These are phyloP conservation scores for Crotalus viridis DNA, from an alignment of 2,113 vertebrate genomes.

Conservation along the genomic window DNA sequence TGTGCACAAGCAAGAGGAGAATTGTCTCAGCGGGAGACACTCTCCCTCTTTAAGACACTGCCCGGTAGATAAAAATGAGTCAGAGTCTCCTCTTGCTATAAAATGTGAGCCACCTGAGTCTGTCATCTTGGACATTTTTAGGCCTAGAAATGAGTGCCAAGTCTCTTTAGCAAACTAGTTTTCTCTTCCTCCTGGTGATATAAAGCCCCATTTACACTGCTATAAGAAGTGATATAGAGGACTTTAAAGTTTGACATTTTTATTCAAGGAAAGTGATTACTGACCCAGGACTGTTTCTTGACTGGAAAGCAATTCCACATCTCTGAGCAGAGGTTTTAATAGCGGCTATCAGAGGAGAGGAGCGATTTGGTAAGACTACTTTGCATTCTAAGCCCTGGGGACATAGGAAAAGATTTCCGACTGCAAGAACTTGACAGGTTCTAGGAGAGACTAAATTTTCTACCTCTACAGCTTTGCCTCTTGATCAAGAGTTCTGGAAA, in stretches of 20 bases:
- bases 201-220: slow-evolving; percentile 16
- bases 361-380: background rate
- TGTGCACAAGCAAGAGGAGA: background rate
- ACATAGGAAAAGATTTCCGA: background rate
- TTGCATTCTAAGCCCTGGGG: background rate
- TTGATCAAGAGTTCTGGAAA: background rate
- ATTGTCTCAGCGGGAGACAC: background rate
- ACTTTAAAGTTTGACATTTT: slow-evolving; percentile 28
- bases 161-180: background rate
- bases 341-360: background rate
- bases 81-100: slow-evolving; percentile 16
- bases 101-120: slow-evolving; percentile 8
- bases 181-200: slow-evolving; percentile 9
- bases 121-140: background rate
- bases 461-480: background rate
- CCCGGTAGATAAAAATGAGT: slow-evolving; percentile 12
- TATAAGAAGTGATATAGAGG: slow-evolving; percentile 14
- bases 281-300: slow-evolving; percentile 14
- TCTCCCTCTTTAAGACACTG: slow-evolving; percentile 24
- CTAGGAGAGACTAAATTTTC: background rate
- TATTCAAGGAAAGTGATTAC: slow-evolving; percentile 29
- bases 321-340: background rate
- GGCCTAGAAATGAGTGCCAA: background rate
- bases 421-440: background rate
- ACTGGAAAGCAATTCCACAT: background rate